These are phyloP conservation scores for Cheilosia vernalis DNA, from an alignment of 2,888 invertebrate species.

Conservation along the genomic window DNA sequence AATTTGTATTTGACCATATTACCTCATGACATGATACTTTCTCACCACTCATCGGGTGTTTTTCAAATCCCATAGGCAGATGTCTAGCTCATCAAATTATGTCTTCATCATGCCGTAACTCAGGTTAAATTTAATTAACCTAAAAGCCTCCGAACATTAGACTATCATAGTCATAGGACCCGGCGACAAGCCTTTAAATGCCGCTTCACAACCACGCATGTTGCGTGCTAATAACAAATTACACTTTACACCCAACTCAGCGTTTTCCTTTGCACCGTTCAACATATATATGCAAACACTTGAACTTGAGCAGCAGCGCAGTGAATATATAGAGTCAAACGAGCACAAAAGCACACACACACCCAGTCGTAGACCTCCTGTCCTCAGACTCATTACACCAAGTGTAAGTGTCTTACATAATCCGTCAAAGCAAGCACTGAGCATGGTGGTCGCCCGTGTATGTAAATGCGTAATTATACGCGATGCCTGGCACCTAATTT, in stretches of 20 bases:
- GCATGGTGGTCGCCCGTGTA: slow-evolving; percentile 1
- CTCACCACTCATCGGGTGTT: neutral
- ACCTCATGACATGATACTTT: neutral
- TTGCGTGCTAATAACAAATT: slow-evolving; percentile 63
- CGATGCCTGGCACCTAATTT: slow-evolving; percentile 30
- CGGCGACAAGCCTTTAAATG: slow-evolving; percentile 54
- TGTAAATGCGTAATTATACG: slow-evolving; percentile 27
- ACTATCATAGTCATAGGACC: slow-evolving; percentile 7
- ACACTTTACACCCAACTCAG: slow-evolving; percentile 21
- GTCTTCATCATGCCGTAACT: slow-evolving; percentile 34
- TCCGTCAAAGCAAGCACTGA: slow-evolving; percentile 12
- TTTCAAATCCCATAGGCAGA: neutral
- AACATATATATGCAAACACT: slow-evolving; percentile 44
- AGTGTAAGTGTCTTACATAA: slow-evolving; percentile 20
- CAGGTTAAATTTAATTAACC: slow-evolving; percentile 60
- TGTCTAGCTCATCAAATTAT: slow-evolving; percentile 35
- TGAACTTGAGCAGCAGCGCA: slow-evolving; percentile 50
- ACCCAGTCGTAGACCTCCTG: neutral
- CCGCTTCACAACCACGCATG: slow-evolving; percentile 37
- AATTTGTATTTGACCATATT: too few species aligned
- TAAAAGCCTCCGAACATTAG: slow-evolving; percentile 55
- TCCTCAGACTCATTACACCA: slow-evolving; percentile 15
- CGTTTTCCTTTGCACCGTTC: slow-evolving; percentile 1
- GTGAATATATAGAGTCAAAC: neutral
- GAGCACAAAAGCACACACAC: slow-evolving; percentile 13